These are phyloP conservation scores for Melozone crissalis DNA, from an alignment of 2,113 vertebrate species.

Conservation along the genomic window DNA sequence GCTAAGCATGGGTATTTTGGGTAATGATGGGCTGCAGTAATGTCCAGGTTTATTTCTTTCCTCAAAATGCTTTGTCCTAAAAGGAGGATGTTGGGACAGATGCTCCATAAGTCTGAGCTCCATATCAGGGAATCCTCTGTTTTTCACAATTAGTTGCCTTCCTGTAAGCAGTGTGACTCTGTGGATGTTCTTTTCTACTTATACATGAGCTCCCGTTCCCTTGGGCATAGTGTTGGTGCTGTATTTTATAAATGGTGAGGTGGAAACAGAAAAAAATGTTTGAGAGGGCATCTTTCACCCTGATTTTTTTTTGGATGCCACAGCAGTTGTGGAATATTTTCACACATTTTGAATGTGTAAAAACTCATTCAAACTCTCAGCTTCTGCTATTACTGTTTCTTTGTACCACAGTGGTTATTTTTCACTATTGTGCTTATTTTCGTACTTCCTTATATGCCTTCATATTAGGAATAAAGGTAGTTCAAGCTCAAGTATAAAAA, in stretches of 20 bases:
- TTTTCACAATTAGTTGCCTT: background rate
- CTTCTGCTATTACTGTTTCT: background rate
- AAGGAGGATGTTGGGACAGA: background rate
- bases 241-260: background rate
- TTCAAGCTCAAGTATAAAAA: background rate
- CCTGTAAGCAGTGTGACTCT: background rate
- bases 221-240: background rate
- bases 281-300: background rate
- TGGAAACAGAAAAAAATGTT: background rate
- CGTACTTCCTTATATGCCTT: background rate
- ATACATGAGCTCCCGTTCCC: background rate
- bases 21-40: background rate
- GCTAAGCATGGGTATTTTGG: background rate
- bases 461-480: background rate
- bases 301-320: background rate
- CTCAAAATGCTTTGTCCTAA: background rate
- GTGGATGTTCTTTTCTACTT: background rate
- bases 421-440: background rate
- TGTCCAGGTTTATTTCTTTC: background rate
- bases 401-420: background rate
- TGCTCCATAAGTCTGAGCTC: rapidly evolving
- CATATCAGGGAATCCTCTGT: background rate
- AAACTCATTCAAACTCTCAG: background rate
- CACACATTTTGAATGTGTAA: background rate
- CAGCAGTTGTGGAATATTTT: background rate